A percentile compares a stretch with the other conserved stretches of the same genome.
Conservation (phyloP, 2,113 vertebrate genomes). For the Crotalus helleri region DNA sequence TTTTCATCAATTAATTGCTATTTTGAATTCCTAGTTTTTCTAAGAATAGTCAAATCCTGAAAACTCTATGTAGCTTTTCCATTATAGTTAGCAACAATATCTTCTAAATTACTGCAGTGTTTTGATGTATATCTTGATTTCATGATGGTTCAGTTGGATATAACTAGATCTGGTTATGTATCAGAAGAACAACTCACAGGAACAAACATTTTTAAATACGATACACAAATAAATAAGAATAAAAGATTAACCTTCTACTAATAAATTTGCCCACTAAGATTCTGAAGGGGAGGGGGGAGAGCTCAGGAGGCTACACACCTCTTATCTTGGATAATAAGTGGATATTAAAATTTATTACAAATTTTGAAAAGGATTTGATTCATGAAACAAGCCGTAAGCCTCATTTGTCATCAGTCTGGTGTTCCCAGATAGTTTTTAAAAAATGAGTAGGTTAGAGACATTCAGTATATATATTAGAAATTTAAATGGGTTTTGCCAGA, state of each 20-base stretch:
- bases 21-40: not conserved
- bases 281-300: not conserved
- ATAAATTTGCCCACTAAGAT: not conserved
- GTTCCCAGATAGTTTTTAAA: conserved; percentile 21
- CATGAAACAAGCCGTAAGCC: conserved; percentile 56
- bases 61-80: not conserved
- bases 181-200: not conserved
- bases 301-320: conserved; percentile 23
- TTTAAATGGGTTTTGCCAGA: conserved; percentile 71
- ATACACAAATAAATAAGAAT: not conserved
- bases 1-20: not conserved
- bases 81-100: not conserved
- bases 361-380: conserved; percentile 48
- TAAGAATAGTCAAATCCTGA: not conserved
- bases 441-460: conserved; percentile 64
- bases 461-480: conserved; percentile 73
- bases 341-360: conserved; percentile 31
- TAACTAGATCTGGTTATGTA: not conserved
- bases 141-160: not conserved
- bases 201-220: not conserved
- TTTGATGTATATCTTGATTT: not conserved
- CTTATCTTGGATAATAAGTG: conserved; percentile 18
- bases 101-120: not conserved
- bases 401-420: conserved; percentile 60
- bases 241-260: not conserved